Evolutionary conservation across 2,888 invertebrate species (phyloP).

Genomic region (Thymelicus lineola): DNA sequence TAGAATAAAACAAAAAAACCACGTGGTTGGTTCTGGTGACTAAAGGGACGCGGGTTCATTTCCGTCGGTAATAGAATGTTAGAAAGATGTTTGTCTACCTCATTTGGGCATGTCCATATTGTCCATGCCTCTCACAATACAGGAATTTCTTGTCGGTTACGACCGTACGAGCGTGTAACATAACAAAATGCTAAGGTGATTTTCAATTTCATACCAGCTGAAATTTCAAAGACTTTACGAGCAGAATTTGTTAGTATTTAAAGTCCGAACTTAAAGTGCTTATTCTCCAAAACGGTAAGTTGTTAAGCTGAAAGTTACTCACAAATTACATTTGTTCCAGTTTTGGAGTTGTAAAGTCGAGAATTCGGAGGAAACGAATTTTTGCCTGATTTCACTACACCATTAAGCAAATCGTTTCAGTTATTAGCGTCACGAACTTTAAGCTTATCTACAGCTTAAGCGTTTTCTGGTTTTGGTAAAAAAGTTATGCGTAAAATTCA

Average conservation of each 20-base stretch:
- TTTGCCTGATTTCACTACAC: constrained; percentile 39
- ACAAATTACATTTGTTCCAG: constrained; percentile 44
- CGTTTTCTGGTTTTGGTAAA: not conserved
- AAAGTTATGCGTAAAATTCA: not conserved
- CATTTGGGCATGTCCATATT: too few species aligned
- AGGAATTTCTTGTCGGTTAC: too few species aligned
- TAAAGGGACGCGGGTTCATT: too few species aligned
- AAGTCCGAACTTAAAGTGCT: constrained; percentile 35
- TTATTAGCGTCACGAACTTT: constrained; percentile 23
- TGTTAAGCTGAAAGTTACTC: constrained; percentile 40
- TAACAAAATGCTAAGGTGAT: too few species aligned
- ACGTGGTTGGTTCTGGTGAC: too few species aligned
- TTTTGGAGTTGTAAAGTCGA: constrained; percentile 29
- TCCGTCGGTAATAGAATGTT: too few species aligned
- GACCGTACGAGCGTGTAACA: too few species aligned
- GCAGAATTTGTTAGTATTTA: constrained; percentile 19
- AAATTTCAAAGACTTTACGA: constrained; percentile 11
- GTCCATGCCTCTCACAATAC: too few species aligned
- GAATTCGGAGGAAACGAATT: constrained; percentile 41
- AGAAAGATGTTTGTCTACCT: too few species aligned
- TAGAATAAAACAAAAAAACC: too few species aligned
- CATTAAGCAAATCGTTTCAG: constrained; percentile 23
- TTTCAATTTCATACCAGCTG: not conserved
- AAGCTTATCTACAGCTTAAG: not conserved
- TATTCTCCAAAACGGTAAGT: constrained; percentile 42